A percentile compares a stretch with the other conserved stretches of the same genome.
Evolutionary conservation across 2,113 vertebrate species (phyloP).

Genomic region (Sinocyclocheilus anshuiensis): DNA sequence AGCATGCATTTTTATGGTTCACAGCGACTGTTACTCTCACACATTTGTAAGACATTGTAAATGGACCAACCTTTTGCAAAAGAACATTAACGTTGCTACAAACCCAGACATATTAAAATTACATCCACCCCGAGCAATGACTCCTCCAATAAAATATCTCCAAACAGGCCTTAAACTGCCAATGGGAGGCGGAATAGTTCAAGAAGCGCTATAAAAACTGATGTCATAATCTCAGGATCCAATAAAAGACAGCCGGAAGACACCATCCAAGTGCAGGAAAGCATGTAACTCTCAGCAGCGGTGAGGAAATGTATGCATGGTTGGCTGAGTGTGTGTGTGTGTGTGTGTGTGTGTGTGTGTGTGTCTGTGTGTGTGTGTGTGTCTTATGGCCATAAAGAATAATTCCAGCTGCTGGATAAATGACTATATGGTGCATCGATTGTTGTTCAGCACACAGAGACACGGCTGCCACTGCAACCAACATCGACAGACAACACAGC

Average conservation of each 20-base stretch:
- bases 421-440: not conserved
- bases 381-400: not conserved
- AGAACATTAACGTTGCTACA: not conserved
- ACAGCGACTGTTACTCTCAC: not conserved
- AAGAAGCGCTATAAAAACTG: conserved; percentile 12
- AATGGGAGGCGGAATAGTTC: not conserved
- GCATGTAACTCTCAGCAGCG: not conserved
- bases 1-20: not conserved
- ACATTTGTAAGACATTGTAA: not conserved
- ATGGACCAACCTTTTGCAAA: conserved; percentile 21
- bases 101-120: conserved; percentile 22
- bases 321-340: not conserved
- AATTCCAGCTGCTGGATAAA: not conserved
- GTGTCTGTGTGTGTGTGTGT: conserved; percentile 2
- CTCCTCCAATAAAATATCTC: conserved; percentile 30
- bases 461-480: not conserved
- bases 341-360: not conserved
- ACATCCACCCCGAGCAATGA: conserved; percentile 14
- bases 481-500: conserved; percentile 12
- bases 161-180: conserved; percentile 23
- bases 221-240: conserved; percentile 26
- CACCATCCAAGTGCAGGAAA: not conserved
- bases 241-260: conserved; percentile 12
- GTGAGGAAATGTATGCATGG: not conserved
- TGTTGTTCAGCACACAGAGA: conserved; percentile 7